Conservation (phyloP, 2,888 invertebrate genomes). For the Augochlorella aurata region DNA sequence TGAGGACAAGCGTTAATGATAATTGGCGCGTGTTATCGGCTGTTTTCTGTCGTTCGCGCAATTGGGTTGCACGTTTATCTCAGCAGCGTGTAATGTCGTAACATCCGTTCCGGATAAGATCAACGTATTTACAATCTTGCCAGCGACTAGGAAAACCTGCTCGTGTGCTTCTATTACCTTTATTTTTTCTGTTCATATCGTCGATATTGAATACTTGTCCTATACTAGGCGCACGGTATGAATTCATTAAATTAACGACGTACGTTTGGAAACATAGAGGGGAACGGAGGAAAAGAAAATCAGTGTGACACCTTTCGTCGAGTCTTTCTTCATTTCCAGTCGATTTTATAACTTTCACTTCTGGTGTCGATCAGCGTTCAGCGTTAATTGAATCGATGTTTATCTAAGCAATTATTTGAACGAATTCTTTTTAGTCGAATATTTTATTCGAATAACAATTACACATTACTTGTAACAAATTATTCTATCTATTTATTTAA, state of each 20-base stretch:
- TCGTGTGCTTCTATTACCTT: neutral
- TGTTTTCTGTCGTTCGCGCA: conserved; percentile 17
- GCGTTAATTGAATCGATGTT: too few relatives aligned
- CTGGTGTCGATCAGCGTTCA: too few relatives aligned
- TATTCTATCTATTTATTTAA: too few relatives aligned
- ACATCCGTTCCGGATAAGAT: conserved; percentile 38
- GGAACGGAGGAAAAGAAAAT: neutral
- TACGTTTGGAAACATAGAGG: too few relatives aligned
- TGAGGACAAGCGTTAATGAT: conserved; percentile 15
- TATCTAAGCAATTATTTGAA: too few relatives aligned
- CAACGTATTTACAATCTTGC: neutral
- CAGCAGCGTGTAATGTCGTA: conserved; percentile 15
- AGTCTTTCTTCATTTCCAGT: too few relatives aligned
- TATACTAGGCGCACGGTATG: neutral
- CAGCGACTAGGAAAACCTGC: neutral
- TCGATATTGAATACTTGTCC: neutral
- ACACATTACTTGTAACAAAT: too few relatives aligned
- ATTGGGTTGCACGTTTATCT: conserved; percentile 28
- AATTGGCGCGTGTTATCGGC: conserved; percentile 35
- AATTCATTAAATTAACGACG: neutral
- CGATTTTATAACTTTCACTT: too few relatives aligned
- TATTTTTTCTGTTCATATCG: neutral
- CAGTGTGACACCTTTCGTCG: neutral
- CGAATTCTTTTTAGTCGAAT: too few relatives aligned
- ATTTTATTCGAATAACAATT: too few relatives aligned